phyloP scores from a whole-genome alignment of 2,797 vertebrate species.

The Rhyacichthys aspro region DNA sequence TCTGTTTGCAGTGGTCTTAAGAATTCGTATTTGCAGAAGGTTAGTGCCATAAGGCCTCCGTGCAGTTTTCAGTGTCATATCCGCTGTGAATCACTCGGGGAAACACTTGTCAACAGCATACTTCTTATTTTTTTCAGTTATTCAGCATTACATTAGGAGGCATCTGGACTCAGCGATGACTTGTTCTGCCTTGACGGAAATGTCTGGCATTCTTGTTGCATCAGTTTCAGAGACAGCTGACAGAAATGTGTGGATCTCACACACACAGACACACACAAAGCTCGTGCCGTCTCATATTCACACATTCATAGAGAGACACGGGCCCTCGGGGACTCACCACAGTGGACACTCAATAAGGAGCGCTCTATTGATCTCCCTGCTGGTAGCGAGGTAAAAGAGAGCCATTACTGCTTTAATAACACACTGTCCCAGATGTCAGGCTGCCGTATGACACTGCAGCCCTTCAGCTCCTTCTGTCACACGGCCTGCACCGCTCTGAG shows the following conservation, averaged over 20 bases:
- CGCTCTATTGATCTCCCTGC: constrained; percentile 52
- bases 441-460: constrained; percentile 19
- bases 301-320: constrained; percentile 8
- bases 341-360: constrained; percentile 41
- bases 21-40: background rate
- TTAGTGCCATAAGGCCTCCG: constrained; percentile 4
- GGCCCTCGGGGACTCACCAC: constrained; percentile 31
- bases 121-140: constrained; percentile 1
- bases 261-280: constrained; percentile 15
- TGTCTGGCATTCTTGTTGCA: constrained; percentile 37
- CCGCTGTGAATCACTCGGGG: constrained; percentile 3
- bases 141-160: constrained; percentile 24
- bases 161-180: constrained; percentile 11
- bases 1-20: background rate
- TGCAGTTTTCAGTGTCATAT: constrained; percentile 6
- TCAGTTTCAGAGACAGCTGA: constrained; percentile 44
- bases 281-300: constrained; percentile 19
- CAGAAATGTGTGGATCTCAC: constrained; percentile 17
- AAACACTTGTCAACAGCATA: constrained; percentile 11
- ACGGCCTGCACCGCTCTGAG: background rate
- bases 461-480: constrained; percentile 3
- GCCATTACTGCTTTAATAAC: constrained; percentile 47
- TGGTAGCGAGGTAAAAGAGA: constrained; percentile 44
- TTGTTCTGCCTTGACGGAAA: constrained; percentile 25
- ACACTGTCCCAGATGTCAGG: constrained; percentile 34